phyloP scores from a whole-genome alignment of 2,797 vertebrate genomes.

The Avahi laniger region DNA sequence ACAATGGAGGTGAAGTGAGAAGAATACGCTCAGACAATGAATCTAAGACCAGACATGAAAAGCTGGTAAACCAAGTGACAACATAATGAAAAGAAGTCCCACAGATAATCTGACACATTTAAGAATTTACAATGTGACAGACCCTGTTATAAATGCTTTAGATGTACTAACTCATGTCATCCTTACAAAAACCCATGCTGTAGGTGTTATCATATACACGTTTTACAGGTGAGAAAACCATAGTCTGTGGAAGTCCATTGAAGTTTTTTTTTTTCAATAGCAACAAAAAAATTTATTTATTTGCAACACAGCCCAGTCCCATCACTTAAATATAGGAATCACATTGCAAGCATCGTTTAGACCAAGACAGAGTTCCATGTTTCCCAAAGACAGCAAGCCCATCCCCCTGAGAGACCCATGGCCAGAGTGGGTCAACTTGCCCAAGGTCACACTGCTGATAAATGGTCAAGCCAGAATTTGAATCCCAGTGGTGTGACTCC shows the following conservation, averaged over 20 bases:
- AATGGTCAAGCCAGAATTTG: neutral
- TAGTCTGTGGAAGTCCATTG: neutral
- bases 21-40: neutral
- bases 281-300: slow-evolving; percentile 79
- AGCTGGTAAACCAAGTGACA: neutral
- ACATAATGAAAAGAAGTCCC: neutral
- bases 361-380: neutral
- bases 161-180: neutral
- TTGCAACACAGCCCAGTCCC: slow-evolving; percentile 53
- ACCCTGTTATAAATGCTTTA: neutral
- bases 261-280: slow-evolving; percentile 37
- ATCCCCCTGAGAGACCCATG: neutral
- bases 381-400: neutral
- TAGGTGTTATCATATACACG: neutral
- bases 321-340: slow-evolving; percentile 63
- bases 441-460: neutral
- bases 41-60: neutral
- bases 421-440: neutral
- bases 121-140: neutral
- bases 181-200: neutral
- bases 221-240: neutral
- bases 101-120: neutral
- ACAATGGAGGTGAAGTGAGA: neutral
- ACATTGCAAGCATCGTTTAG: neutral
- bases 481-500: neutral